These are phyloP conservation scores for Pantherophis vulpinus DNA, from an alignment of 2,797 vertebrate species.

Conservation along the genomic window DNA sequence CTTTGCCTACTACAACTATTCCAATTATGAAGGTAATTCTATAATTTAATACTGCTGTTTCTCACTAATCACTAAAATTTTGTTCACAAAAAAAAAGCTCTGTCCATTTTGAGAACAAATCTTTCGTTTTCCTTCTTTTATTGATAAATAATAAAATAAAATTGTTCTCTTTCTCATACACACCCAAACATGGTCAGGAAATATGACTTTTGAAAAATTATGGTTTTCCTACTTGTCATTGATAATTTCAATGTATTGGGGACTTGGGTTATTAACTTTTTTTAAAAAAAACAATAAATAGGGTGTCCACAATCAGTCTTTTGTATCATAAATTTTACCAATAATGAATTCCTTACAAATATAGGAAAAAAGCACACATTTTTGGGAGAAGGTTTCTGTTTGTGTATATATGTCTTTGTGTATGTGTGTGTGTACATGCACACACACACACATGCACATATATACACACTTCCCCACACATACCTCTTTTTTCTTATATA, in stretches of 20 bases:
- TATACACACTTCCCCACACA: neutral
- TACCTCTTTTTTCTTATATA: neutral
- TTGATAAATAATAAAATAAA: neutral
- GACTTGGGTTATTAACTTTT: neutral
- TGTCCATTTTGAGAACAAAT: constrained; percentile 9
- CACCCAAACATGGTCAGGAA: neutral
- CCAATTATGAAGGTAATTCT: constrained; percentile 90
- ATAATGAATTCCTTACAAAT: neutral
- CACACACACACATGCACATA: neutral
- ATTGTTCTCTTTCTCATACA: neutral
- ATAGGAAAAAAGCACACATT: neutral
- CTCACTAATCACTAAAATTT: constrained; percentile 56
- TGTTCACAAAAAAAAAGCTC: constrained; percentile 20
- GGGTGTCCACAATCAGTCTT: neutral
- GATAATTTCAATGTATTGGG: neutral
- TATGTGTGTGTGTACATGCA: neutral
- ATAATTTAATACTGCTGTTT: constrained; percentile 57
- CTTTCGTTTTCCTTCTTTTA: neutral
- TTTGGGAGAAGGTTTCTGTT: neutral
- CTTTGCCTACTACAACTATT: constrained; percentile 96
- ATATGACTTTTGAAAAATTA: neutral
- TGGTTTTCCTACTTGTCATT: neutral
- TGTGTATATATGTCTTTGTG: neutral
- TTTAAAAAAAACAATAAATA: neutral
- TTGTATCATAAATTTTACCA: neutral